Evolutionary conservation across 1,140 invertebrate species (phyloP).

Genomic region (Drosophila azteca): DNA sequence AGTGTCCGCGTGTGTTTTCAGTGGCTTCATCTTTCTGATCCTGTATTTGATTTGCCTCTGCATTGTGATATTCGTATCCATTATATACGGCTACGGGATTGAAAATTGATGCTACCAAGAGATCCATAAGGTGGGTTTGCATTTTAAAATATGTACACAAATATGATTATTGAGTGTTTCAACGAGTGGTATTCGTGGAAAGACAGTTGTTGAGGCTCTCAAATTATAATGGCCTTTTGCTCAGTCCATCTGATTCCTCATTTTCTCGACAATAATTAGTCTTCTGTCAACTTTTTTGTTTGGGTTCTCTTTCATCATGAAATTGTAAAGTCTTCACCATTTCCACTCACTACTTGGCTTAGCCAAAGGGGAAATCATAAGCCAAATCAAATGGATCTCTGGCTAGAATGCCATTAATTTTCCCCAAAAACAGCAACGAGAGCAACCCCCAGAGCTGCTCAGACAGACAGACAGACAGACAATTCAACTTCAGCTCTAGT

Average conservation of each 20-base stretch:
- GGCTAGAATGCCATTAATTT: constrained; percentile 9
- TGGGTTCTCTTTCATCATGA: no score
- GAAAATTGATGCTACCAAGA: background rate
- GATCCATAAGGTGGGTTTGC: constrained; percentile 3
- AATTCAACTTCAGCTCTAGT: constrained; percentile 1
- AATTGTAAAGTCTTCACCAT: no score
- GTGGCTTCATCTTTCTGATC: constrained; percentile 27
- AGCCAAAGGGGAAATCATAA: background rate
- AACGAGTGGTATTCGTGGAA: no score
- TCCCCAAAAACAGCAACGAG: background rate
- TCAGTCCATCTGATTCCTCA: no score
- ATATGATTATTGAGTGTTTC: no score
- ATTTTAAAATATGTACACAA: no score
- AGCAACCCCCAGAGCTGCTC: constrained; percentile 22
- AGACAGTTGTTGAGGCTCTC: no score
- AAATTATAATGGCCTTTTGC: no score
- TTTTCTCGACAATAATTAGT: no score
- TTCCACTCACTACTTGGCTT: no score
- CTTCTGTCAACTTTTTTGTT: no score
- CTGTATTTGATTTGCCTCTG: constrained; percentile 23
- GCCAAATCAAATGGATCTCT: background rate
- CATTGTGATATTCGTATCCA: constrained; percentile 8
- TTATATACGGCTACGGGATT: constrained; percentile 8
- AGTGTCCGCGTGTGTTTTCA: constrained; percentile 15
- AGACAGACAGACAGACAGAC: constrained; percentile 2